Conservation (phyloP, 2,797 vertebrate species). For the Gallirallus australis region DNA sequence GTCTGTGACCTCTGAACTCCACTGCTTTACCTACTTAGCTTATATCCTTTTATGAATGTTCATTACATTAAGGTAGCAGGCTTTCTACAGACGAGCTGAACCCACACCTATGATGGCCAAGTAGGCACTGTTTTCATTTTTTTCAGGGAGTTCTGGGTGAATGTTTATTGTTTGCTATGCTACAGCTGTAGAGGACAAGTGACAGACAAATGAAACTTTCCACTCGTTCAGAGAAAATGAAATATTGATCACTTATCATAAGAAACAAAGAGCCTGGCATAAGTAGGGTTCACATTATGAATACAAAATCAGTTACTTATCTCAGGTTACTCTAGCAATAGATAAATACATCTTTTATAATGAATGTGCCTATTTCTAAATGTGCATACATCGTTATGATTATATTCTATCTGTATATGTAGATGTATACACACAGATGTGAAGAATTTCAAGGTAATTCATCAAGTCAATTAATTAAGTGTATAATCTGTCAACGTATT, state of each 20-base stretch:
- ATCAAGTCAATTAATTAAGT: background rate
- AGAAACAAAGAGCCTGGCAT: constrained; percentile 85
- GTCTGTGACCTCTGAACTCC: constrained; percentile 69
- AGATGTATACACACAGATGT: background rate
- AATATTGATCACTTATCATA: constrained; percentile 93
- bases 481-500: background rate
- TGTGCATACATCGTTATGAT: background rate
- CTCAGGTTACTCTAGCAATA: constrained; percentile 41
- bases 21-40: constrained; percentile 58
- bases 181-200: constrained; percentile 59
- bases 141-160: constrained; percentile 25
- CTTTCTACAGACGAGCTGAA: constrained; percentile 21
- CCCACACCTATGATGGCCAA: constrained; percentile 15
- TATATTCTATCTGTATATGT: background rate
- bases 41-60: constrained; percentile 79
- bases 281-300: constrained; percentile 61
- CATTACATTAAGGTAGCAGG: constrained; percentile 75
- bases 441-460: background rate
- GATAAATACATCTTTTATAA: constrained; percentile 59
- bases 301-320: constrained; percentile 68
- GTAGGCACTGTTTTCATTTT: background rate
- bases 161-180: constrained; percentile 60
- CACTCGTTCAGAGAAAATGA: constrained; percentile 89
- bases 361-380: constrained; percentile 15
- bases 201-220: constrained; percentile 78